Evolutionary conservation across 2,888 invertebrate genomes (phyloP), one percentile per base, ranked within the genome.

Genomic region (Cyrtodaria siliqua): DNA sequence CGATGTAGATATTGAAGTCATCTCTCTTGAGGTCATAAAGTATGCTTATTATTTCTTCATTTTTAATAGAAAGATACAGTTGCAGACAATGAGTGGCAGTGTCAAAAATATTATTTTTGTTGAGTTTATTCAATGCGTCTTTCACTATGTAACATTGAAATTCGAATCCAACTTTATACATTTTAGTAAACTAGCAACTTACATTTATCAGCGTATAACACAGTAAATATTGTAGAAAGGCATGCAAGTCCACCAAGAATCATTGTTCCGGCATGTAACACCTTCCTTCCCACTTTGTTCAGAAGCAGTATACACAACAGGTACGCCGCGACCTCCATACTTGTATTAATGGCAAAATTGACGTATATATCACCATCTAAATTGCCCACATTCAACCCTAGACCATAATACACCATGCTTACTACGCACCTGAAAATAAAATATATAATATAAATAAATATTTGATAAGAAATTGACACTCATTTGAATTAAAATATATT

Each of bases 371-470:
- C 83, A 0, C 90, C 90, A 27, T 86, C 83, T 6, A 90, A 64
- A 67, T 86, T 86, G 1, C 84, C 85, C 2, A 85, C 79, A 60
- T 88, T 87, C 12, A 89, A 73, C 6, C 87, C 79, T n/a, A 90
- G 83, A 1, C 87, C 89, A 55, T 89, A 89, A 49, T 88, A 90
- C 27, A 87, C 87, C 86, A 89, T 85, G 12, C 87, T 80, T 16
- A 85, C 84, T 0, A 88, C 88, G 16, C 83, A 61, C 90, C 90
- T 90, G 60, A 0, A 71, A 63, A 18, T 0, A 12, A 16, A 18
- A 14, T 42, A 12, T 26, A 47, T 23, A 12, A n/a, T n/a, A n/a
- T n/a, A n/a, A n/a, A n/a, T 6, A 33, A 33, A 6, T 38, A 38
- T 38, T 38, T 16, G n/a, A n/a, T n/a, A n/a, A n/a, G n/a, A n/a